Evolutionary conservation across 2,888 invertebrate species (phyloP).

Genomic region (Drosophila anomelani): DNA sequence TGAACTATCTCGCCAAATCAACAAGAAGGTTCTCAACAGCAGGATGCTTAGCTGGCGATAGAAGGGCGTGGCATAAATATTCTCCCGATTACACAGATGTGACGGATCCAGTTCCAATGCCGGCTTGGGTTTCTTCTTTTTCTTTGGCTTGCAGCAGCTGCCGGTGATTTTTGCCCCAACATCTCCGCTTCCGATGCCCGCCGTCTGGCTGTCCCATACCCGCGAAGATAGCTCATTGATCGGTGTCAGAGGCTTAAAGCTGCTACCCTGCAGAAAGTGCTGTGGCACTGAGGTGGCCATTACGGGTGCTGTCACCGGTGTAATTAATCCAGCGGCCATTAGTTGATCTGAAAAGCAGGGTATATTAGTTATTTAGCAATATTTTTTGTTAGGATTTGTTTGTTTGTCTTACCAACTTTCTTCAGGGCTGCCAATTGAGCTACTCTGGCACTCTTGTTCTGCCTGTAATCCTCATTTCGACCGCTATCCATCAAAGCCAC

Average conservation of each 20-base stretch:
- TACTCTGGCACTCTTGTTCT: slow-evolving; percentile 80
- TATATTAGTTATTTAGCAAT: fast-evolving
- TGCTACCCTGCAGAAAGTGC: slow-evolving; percentile 9
- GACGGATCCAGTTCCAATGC: slow-evolving; percentile 71
- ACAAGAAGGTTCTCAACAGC: slow-evolving; percentile 87
- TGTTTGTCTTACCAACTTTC: slow-evolving; percentile 83
- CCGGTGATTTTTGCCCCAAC: slow-evolving; percentile 44
- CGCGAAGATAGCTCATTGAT: slow-evolving; percentile 76
- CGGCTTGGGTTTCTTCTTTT: slow-evolving; percentile 61
- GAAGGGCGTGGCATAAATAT: slow-evolving; percentile 87
- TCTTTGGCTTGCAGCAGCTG: slow-evolving; percentile 67
- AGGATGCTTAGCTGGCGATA: slow-evolving; percentile 87
- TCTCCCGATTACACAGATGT: slow-evolving; percentile 80
- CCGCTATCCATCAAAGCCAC: slow-evolving; percentile 88
- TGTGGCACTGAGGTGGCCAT: slow-evolving; percentile 43
- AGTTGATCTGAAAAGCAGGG: slow-evolving; percentile 84
- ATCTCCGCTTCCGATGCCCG: slow-evolving; percentile 51
- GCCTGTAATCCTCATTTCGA: slow-evolving; percentile 86
- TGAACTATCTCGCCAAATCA: slow-evolving; percentile 89
- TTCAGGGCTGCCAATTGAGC: slow-evolving; percentile 83
- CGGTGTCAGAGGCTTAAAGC: slow-evolving; percentile 65
- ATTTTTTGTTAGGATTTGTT: background rate
- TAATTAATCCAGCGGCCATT: slow-evolving; percentile 85
- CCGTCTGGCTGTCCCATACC: slow-evolving; percentile 67
- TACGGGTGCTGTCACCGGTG: slow-evolving; percentile 85